These are phyloP conservation scores for Porites lobata DNA, from an alignment of 92 coral and sea anemone species.

Conservation along the genomic window DNA sequence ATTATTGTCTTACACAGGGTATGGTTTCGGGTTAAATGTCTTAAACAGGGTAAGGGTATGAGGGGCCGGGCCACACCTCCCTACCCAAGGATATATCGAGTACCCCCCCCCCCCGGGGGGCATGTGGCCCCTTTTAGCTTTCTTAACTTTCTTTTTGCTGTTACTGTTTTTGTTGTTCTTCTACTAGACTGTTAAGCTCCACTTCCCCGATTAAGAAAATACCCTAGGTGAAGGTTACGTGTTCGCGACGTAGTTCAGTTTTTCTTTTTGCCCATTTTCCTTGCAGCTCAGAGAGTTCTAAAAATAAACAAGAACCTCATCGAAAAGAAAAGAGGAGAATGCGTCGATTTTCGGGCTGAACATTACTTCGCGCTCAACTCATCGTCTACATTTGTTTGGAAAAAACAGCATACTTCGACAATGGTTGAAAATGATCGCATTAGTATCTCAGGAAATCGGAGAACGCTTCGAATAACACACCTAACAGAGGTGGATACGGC, in stretches of 20 bases:
- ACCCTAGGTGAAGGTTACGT: too few relatives aligned
- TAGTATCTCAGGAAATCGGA: conserved; percentile 47
- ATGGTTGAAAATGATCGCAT: conserved; percentile 13
- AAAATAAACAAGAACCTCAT: conserved; percentile 64
- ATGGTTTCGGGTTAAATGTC: too few relatives aligned
- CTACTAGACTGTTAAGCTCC: too few relatives aligned
- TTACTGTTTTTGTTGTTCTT: too few relatives aligned
- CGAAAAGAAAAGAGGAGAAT: conserved; percentile 79
- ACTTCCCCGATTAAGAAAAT: too few relatives aligned
- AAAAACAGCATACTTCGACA: conserved; percentile 39
- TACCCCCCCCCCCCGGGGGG: too few relatives aligned
- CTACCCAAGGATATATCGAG: too few relatives aligned
- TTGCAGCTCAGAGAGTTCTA: conserved; percentile 30
- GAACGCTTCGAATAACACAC: conserved; percentile 58
- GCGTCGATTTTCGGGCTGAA: conserved; percentile 64
- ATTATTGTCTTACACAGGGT: too few relatives aligned
- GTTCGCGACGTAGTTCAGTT: not conserved
- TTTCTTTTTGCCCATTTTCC: not conserved
- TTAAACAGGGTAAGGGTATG: too few relatives aligned
- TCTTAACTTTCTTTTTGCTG: too few relatives aligned
- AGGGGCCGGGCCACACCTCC: too few relatives aligned
- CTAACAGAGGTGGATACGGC: conserved; percentile 80
- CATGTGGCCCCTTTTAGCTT: too few relatives aligned
- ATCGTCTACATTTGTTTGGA: conserved; percentile 58
- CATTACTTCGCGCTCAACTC: conserved; percentile 61